Evolutionary conservation across 1,140 invertebrate species (phyloP), one percentile per base, ranked within the genome.

Genomic region (Papilio xuthus): DNA sequence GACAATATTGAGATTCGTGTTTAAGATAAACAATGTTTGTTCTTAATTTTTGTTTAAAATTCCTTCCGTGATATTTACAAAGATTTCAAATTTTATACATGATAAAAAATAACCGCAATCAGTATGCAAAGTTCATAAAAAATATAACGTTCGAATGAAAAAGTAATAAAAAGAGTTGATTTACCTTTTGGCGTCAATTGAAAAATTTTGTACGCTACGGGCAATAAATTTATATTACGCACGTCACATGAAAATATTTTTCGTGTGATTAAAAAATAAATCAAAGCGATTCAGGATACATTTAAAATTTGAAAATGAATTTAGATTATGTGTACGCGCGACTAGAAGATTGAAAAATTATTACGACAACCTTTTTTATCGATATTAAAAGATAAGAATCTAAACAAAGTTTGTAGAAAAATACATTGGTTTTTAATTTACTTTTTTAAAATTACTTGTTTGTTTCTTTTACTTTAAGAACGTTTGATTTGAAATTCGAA

Each of bases 231-330:
- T 67, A 32, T 67, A 67, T 67, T 67, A 67, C 60, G 60, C 60
- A 67, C 60, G 60, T 67, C 60, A 67, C 60, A 12, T 67, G 60
- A 26, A 67, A 67, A 67, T 67, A 67, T 67, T 67, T 67, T 32
- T 67, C 60, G 26, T 67, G 60, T 67, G 60, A 67, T 67, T 67
- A 67, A 67, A 67, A 67, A 67, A 67, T 67, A 67, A 67, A 67
- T 67, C 26, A 67, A 67, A 67, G 26, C 13, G 10, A 28, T 18
- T 15, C 60, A 15, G 60, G 18, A 28, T 67, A 32, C 2, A 67
- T 28, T 67, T 67, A 15, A 67, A 60, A 26, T 26, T 60, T 60
- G 3, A 67, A 67, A 67, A 15, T 53, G 13, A 67, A 67, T 67
- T 67, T 67, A 32, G 26, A 67, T 67, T 18, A 67, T 32, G 26